A percentile compares a stretch with the other conserved stretches of the same genome.
Evolutionary conservation across 2,113 vertebrate genomes (phyloP).

Genomic region (Oenanthe melanoleuca): DNA sequence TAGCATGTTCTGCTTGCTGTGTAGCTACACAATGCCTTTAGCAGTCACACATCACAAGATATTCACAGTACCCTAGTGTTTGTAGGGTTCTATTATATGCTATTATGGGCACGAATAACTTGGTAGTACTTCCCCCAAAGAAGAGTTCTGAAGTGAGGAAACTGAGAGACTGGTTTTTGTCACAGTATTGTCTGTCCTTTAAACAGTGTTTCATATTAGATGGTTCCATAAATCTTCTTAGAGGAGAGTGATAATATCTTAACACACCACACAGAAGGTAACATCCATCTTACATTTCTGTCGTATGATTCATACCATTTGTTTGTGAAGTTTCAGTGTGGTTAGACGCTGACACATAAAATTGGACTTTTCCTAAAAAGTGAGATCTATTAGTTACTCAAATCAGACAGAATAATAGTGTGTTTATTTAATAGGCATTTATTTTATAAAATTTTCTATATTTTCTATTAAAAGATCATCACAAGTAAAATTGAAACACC

Average conservation of each 20-base stretch:
- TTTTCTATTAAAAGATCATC: background rate
- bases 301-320: conserved; percentile 26
- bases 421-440: background rate
- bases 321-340: background rate
- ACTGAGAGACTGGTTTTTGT: background rate
- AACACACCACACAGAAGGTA: background rate
- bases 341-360: background rate
- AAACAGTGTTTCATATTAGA: conserved; percentile 4
- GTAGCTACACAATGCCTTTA: background rate
- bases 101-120: background rate
- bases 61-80: background rate
- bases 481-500: background rate
- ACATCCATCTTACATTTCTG: background rate
- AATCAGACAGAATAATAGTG: background rate
- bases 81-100: background rate
- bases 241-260: conserved; percentile 36
- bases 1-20: background rate
- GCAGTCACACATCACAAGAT: background rate
- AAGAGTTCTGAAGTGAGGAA: background rate
- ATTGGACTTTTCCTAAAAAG: background rate
- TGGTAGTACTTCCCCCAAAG: background rate
- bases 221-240: conserved; percentile 42
- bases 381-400: background rate
- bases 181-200: background rate
- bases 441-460: background rate